phyloP scores from a whole-genome alignment of 2,888 invertebrate species.

The Rotaria macrura region DNA sequence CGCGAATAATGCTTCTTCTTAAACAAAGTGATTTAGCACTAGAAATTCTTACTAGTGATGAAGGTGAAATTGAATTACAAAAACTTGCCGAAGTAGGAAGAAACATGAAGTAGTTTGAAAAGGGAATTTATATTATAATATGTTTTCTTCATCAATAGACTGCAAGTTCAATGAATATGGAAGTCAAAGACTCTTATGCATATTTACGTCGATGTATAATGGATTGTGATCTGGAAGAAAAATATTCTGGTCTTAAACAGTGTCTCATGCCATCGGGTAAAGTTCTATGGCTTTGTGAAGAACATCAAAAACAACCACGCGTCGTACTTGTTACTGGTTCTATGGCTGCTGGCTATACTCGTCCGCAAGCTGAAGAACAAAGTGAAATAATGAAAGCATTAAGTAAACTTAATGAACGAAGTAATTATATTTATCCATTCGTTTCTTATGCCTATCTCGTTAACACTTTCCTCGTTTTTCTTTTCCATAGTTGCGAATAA shows the following conservation, averaged over 20 bases:
- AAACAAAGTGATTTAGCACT: slow-evolving; percentile 31
- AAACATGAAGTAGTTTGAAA: background rate
- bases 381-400: background rate
- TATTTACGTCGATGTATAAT: slow-evolving; percentile 2
- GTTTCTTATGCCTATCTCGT: background rate
- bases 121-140: background rate
- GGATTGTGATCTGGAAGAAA: background rate
- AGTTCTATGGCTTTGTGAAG: slow-evolving; percentile 42
- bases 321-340: slow-evolving; percentile 35
- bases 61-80: slow-evolving; percentile 7
- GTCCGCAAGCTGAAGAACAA: slow-evolving; percentile 28
- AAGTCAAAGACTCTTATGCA: background rate
- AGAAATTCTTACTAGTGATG: background rate
- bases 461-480: background rate
- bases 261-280: slow-evolving; percentile 43
- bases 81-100: background rate
- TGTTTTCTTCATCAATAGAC: background rate
- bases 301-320: slow-evolving; percentile 39
- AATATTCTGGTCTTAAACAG: slow-evolving; percentile 35
- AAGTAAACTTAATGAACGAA: background rate
- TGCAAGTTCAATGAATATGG: background rate
- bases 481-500: background rate
- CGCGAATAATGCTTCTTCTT: slow-evolving; percentile 24
- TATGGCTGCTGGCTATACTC: background rate
- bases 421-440: background rate